phyloP scores from a whole-genome alignment of 2,797 vertebrate genomes.

The Botia kubotai region DNA sequence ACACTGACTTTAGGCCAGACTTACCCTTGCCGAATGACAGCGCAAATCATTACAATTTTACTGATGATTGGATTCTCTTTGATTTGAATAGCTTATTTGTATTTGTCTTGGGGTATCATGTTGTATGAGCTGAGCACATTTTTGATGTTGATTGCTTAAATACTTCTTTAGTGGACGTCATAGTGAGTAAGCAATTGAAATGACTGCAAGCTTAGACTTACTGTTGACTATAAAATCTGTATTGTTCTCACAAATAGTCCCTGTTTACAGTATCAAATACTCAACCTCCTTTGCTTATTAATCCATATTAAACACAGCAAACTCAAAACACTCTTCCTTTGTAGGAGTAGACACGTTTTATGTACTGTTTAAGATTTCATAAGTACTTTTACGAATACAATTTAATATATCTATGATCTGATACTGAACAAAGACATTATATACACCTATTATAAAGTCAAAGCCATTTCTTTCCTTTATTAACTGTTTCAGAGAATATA shows the following conservation, averaged over 20 bases:
- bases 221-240: too few species aligned
- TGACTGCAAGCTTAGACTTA: background rate
- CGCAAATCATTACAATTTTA: background rate
- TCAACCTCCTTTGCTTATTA: background rate
- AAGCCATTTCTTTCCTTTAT: background rate
- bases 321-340: background rate
- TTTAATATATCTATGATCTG: background rate
- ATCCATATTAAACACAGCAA: background rate
- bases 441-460: background rate
- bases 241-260: too few species aligned
- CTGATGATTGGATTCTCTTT: background rate
- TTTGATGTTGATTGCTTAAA: background rate
- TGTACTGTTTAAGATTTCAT: background rate
- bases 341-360: background rate
- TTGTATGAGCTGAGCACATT: background rate
- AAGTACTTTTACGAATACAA: too few species aligned
- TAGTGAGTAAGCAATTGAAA: background rate
- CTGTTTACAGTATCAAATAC: background rate
- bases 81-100: slow-evolving; percentile 3
- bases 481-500: background rate
- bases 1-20: slow-evolving; percentile 58
- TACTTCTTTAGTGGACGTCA: background rate
- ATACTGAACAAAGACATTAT: background rate
- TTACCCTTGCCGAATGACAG: background rate
- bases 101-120: background rate